Base-by-base conservation (phyloP, 1,140 invertebrate genomes). In the Orchesella cincta region DNA sequence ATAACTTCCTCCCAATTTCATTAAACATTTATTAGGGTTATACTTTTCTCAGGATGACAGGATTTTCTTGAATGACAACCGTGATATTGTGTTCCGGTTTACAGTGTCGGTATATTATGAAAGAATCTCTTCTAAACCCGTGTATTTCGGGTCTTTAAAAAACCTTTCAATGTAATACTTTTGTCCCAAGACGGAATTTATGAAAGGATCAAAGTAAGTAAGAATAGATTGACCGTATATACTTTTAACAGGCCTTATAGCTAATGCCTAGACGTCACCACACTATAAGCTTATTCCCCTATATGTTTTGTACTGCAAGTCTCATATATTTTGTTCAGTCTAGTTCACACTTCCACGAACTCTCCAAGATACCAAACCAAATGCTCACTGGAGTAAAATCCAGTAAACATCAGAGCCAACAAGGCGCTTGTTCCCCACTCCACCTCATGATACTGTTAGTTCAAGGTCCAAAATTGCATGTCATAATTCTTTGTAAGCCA, bases 401-500 rank as follows among this genome's bases (percentile, higher is more conserved):
- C 52, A 57, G 52, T 26, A 57, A 12, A 57, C 3, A 18, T 57
- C 14, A 57, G 12, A 57, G 12, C 23, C 23, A 57, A 57, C 52
- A 57, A 57, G 52, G 23, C 52, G 52, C 3, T 26, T 46, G 18
- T 46, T n/a, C 14, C 52, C 14, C 8, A 14, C 23, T 57, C 52
- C 52, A 23, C 52, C 12, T n/a, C 5, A 8, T 5, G 12, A 57
- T 23, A 23, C 23, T 57, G 3, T 18, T 57, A n/a, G 23, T 57
- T 57, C 52, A 57, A 57, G 52, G 52, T 57, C 52, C 23, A 57
- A 23, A 26, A 57, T 57, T 57, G 52, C 52, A 57, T 57, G 52
- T 57, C 52, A 57, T 57, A 57, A 14, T 57, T 57, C 52, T 57
- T 57, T 57, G 52, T 57, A 57, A 57, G 52, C 52, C 52, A 57